Percentiles rank a stretch among this genome's conserved stretches.
Conservation (phyloP, 2,797 vertebrate genomes). For the Coreius guichenoti region DNA sequence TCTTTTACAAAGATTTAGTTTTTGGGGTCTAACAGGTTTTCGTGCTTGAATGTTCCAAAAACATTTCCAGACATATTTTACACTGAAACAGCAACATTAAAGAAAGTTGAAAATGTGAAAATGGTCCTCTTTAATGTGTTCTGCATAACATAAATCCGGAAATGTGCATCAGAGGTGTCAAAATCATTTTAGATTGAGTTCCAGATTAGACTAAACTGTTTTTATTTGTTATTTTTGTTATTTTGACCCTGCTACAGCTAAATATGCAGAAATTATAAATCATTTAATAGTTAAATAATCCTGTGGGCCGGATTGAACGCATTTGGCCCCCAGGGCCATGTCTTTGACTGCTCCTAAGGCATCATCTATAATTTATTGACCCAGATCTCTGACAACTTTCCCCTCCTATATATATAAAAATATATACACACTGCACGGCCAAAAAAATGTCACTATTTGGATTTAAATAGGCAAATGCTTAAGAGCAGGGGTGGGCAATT, state of each 20-base stretch:
- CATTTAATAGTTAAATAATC: not conserved
- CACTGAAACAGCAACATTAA: not conserved
- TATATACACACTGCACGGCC: not conserved
- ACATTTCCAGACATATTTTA: not conserved
- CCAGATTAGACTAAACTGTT: not conserved
- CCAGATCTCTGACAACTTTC: constrained; percentile 50
- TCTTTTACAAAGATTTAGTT: not conserved
- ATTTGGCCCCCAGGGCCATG: not conserved
- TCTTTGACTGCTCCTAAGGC: not conserved
- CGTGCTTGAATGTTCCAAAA: not conserved
- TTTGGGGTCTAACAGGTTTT: not conserved
- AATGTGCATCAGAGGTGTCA: not conserved
- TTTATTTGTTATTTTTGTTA: not conserved
- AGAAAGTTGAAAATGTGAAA: not conserved
- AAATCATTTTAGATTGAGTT: not conserved
- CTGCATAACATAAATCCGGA: not conserved
- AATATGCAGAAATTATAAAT: not conserved
- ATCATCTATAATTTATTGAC: constrained; percentile 63
- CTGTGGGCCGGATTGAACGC: not conserved
- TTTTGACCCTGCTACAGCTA: not conserved
- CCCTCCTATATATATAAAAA: constrained; percentile 52
- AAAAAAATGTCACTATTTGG: no score
- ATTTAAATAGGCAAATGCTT: no score
- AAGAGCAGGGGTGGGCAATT: no score
- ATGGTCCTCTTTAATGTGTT: not conserved